phyloP scores from a whole-genome alignment of 2,888 invertebrate species.

The Ectobius pallidus region DNA sequence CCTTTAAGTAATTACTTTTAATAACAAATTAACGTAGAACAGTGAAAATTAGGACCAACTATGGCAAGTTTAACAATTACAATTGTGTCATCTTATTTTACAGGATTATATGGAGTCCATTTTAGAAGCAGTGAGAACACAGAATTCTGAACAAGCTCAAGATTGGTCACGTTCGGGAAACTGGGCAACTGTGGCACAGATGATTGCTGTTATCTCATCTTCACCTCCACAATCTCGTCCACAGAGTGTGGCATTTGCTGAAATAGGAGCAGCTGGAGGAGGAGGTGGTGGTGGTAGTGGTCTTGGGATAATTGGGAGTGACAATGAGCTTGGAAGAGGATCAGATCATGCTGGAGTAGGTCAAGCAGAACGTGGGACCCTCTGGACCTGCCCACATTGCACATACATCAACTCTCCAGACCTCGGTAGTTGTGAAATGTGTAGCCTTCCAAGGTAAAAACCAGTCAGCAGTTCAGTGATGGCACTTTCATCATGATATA shows the following conservation, averaged over 20 bases:
- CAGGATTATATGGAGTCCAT: slow-evolving; percentile 76
- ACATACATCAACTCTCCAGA: slow-evolving; percentile 88
- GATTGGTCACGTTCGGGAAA: slow-evolving; percentile 84
- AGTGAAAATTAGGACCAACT: too few relatives aligned
- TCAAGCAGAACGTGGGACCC: slow-evolving; percentile 46
- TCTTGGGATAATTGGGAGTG: not conserved
- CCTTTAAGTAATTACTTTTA: too few relatives aligned
- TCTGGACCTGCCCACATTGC: slow-evolving; percentile 94
- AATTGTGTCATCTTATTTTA: too few relatives aligned
- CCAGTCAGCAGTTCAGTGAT: not conserved
- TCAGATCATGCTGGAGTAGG: not conserved
- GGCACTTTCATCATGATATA: not conserved
- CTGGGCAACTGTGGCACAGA: slow-evolving; percentile 85
- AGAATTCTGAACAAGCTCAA: slow-evolving; percentile 71
- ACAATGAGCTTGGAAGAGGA: not conserved
- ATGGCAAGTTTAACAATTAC: too few relatives aligned
- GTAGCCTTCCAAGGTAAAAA: slow-evolving; percentile 79
- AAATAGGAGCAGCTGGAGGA: not conserved
- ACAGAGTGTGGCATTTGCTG: slow-evolving; percentile 39
- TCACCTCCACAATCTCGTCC: slow-evolving; percentile 47
- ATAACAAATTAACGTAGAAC: too few relatives aligned
- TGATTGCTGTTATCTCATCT: slow-evolving; percentile 66
- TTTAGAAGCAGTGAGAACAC: slow-evolving; percentile 74
- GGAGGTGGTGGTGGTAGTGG: not conserved
- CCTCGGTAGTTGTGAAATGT: slow-evolving; percentile 86